These are phyloP conservation scores for Bombus terrestris DNA, from an alignment of 1,140 invertebrate genomes.

Conservation along the genomic window DNA sequence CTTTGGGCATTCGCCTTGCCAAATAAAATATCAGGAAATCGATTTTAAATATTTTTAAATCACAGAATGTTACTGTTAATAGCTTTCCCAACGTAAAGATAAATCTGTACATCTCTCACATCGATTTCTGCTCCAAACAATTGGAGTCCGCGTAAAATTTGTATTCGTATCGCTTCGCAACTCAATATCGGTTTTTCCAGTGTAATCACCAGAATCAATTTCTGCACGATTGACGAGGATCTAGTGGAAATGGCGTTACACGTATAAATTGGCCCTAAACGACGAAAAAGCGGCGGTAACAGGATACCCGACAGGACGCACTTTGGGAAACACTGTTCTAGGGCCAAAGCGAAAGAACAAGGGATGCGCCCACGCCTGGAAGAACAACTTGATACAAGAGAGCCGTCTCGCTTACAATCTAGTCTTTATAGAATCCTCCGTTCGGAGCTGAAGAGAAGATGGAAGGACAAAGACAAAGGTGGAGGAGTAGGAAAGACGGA, in stretches of 20 bases:
- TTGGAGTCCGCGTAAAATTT: background rate
- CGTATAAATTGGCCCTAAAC: slow-evolving; percentile 3
- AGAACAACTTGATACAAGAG: slow-evolving; percentile 75
- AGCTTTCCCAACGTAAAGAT: background rate
- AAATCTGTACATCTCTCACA: background rate
- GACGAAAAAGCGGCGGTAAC: slow-evolving; percentile 22
- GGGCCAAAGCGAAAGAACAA: slow-evolving; percentile 55
- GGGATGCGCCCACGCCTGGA: slow-evolving; percentile 67
- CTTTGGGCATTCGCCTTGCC: background rate
- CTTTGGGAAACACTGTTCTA: slow-evolving; percentile 68
- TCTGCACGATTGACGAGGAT: background rate
- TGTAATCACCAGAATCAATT: background rate
- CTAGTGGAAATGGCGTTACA: slow-evolving; percentile 1
- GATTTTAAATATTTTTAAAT: background rate
- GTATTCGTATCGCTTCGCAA: background rate
- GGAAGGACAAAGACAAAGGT: slow-evolving; percentile 34
- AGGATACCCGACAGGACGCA: slow-evolving; percentile 5
- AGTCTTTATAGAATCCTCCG: slow-evolving; percentile 71
- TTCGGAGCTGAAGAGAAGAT: slow-evolving; percentile 46
- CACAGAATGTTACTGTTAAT: background rate
- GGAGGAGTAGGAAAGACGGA: slow-evolving; percentile 25
- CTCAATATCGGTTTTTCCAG: background rate
- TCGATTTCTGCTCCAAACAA: background rate
- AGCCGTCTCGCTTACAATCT: slow-evolving; percentile 77
- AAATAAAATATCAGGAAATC: background rate